These are phyloP conservation scores for Erebia epiphron DNA, from an alignment of 2,888 invertebrate genomes.

Conservation along the genomic window DNA sequence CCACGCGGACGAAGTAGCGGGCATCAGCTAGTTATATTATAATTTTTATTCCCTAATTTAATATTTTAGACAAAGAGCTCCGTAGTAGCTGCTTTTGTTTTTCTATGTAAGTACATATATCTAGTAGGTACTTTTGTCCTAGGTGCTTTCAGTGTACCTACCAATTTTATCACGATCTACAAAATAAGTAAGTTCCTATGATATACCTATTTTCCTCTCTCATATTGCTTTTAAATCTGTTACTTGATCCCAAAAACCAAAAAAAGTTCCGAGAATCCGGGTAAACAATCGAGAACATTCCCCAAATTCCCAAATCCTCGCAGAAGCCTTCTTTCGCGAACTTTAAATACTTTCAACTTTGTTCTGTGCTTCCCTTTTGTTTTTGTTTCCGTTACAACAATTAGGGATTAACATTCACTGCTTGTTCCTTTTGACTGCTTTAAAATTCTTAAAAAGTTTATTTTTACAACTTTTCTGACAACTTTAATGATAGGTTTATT, in stretches of 20 bases:
- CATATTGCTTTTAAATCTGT: too few species aligned
- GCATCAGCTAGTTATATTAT: too few species aligned
- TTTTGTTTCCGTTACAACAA: constrained; percentile 8
- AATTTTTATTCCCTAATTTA: too few species aligned
- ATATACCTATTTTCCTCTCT: too few species aligned
- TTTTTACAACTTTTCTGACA: background rate
- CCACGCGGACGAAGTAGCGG: too few species aligned
- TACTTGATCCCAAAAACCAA: background rate
- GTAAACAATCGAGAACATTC: constrained; percentile 11
- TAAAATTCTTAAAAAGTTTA: background rate
- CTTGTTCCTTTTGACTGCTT: background rate
- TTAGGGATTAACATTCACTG: constrained; percentile 7
- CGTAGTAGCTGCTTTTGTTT: too few species aligned
- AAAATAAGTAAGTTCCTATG: too few species aligned
- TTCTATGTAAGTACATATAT: too few species aligned
- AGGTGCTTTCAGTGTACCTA: too few species aligned
- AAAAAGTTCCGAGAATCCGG: background rate
- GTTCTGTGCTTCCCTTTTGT: background rate
- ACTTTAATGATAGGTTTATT: background rate
- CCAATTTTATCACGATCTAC: too few species aligned
- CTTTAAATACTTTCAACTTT: constrained; percentile 15
- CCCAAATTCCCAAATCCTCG: constrained; percentile 5
- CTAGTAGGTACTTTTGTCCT: too few species aligned
- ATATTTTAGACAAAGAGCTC: too few species aligned
- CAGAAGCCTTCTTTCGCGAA: constrained; percentile 3